Evolutionary conservation across 2,888 invertebrate genomes (phyloP).

Genomic region (Lasioglossum morio): DNA sequence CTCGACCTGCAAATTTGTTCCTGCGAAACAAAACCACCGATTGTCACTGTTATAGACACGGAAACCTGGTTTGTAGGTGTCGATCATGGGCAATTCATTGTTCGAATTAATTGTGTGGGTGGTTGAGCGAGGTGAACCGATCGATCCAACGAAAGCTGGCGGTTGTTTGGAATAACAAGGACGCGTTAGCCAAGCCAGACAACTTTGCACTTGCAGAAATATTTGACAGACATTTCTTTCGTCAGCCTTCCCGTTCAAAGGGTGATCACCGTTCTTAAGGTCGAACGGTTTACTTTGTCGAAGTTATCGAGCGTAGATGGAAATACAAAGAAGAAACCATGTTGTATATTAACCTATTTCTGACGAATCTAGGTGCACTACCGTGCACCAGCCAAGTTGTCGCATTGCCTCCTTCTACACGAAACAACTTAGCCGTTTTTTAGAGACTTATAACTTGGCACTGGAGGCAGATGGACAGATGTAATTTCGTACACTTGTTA

Average conservation of each 20-base stretch:
- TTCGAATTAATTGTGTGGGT: conserved; percentile 1
- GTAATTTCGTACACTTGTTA: too few species aligned
- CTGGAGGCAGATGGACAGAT: too few species aligned
- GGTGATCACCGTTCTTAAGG: background rate
- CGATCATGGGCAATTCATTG: background rate
- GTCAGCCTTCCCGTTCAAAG: background rate
- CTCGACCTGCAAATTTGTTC: background rate
- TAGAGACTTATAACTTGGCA: too few species aligned
- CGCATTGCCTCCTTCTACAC: too few species aligned
- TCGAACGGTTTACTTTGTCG: background rate
- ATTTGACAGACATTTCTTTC: background rate
- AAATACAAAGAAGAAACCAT: too few species aligned
- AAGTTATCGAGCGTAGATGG: background rate
- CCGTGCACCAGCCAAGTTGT: too few species aligned
- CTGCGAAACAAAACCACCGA: background rate
- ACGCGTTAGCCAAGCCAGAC: background rate
- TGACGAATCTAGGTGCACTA: too few species aligned
- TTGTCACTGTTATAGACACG: background rate
- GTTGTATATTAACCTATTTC: too few species aligned
- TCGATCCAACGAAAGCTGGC: background rate
- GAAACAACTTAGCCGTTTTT: too few species aligned
- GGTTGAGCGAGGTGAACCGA: background rate
- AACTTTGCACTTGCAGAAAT: background rate
- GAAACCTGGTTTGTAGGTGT: conserved; percentile 1
- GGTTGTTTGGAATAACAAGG: background rate